These are phyloP conservation scores for Harpalus rufipes DNA, from an alignment of 2,888 invertebrate species.

Conservation along the genomic window DNA sequence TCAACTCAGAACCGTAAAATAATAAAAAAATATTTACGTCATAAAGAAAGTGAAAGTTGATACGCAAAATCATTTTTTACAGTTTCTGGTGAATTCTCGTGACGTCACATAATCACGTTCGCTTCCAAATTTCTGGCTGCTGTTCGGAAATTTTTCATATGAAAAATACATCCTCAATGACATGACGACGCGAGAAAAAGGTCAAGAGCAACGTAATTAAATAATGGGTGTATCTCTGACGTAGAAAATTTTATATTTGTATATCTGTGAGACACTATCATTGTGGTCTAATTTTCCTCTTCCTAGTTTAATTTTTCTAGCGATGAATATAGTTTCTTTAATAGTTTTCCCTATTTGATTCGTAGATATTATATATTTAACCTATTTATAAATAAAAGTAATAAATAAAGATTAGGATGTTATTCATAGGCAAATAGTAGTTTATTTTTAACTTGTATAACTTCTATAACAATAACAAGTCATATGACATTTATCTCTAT, in stretches of 20 bases:
- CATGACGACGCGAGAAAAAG: neutral
- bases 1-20: neutral
- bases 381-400: neutral
- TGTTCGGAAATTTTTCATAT: neutral
- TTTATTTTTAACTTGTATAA: neutral
- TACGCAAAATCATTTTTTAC: conserved; percentile 29
- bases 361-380: neutral
- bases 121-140: neutral
- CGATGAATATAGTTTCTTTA: too few species aligned
- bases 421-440: neutral
- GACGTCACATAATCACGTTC: neutral
- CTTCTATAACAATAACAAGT: too few species aligned
- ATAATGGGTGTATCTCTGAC: neutral
- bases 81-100: conserved; percentile 1
- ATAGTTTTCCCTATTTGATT: neutral
- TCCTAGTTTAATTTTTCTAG: neutral
- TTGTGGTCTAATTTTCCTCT: neutral
- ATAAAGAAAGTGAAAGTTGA: conserved; percentile 48
- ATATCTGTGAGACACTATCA: neutral
- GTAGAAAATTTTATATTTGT: neutral
- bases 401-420: neutral
- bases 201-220: neutral
- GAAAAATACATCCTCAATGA: neutral
- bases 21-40: conserved; percentile 24
- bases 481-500: too few species aligned